Base-by-base conservation (phyloP, 2,113 vertebrate genomes). In the Chaetodon auriga region DNA sequence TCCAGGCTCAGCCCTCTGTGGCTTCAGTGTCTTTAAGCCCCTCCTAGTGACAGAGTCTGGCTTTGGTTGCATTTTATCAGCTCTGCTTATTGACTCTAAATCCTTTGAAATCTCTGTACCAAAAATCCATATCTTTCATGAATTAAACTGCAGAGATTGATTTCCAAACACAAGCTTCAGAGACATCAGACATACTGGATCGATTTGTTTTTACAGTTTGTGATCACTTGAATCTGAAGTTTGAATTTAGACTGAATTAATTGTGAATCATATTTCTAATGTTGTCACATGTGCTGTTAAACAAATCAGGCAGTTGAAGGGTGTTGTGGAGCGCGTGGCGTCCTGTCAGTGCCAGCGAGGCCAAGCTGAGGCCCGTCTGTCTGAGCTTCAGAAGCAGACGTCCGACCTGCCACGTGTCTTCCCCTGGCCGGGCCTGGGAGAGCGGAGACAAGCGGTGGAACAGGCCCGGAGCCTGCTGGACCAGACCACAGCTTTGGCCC, bases 351-450 rank as follows among this genome's bases (percentile, higher is more conserved):
- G 14, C 38, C 87, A 92, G 45, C 89, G 79, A 48, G 58, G 41
- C 2, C 89, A 92, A 53, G 87, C 90, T 0, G 84, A 82, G 54
- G 71, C 83, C 10, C 83, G 60, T 6, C 79, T 95, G 80, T 68
- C 85, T 13, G 91, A 95, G 61, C 79, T 95, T 5, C 90, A 87
- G 90, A 76, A 79, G 30, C 92, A 92, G 81, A 78, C 49, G 0
- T 87, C 90, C 48, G 49, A 16, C 2, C 89, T 95, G 16, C 94
- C 94, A 0, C 48, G 15, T 0, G 18, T 82, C 57, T 96, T 96
- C 84, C 84, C 94, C 23, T 96, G 95, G 95, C 95, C 95, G 0
- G 95, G 95, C 15, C 90, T 95, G 30, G 95, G 95, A 12, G 95
- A 96, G 81, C 89, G 95, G 9, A 78, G 94, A 25, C 93, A 94